Conservation (phyloP, 1,140 invertebrate genomes). For the Brachionus sp. region DNA sequence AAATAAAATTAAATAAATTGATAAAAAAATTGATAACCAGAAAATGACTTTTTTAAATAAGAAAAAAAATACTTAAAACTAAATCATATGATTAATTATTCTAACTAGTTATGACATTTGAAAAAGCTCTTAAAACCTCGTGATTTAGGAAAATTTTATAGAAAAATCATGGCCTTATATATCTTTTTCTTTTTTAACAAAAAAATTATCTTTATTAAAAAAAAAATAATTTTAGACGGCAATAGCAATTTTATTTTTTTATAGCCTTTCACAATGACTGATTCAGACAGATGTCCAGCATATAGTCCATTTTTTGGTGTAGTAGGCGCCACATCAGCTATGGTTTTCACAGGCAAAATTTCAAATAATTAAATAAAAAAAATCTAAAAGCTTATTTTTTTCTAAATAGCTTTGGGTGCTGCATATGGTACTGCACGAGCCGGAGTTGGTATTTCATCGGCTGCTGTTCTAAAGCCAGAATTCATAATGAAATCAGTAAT, state of each 20-base stretch:
- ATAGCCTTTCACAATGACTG: neutral
- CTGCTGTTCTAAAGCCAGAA: conserved; percentile 99
- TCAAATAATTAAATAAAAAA: neutral
- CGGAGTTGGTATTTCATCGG: conserved; percentile 96
- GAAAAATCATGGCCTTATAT: neutral
- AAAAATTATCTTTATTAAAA: neutral
- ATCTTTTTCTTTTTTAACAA: neutral
- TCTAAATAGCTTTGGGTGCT: conserved; percentile 76
- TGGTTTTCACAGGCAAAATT: conserved; percentile 76
- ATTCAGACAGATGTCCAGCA: conserved; percentile 45
- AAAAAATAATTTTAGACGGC: neutral
- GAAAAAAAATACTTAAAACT: neutral
- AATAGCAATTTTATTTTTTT: neutral
- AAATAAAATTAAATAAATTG: neutral
- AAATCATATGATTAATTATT: neutral
- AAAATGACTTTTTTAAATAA: too few relatives aligned
- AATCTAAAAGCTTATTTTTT: neutral
- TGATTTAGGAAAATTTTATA: neutral
- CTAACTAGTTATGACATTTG: neutral
- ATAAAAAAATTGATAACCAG: neutral
- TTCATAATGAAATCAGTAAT: conserved; percentile 99
- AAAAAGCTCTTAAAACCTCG: neutral
- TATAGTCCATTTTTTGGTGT: conserved; percentile 80
- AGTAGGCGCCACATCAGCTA: conserved; percentile 95
- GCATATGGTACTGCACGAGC: conserved; percentile 99